Evolutionary conservation across 2,797 vertebrate genomes (phyloP).

Genomic region (Sebastes kiyomatsui): DNA sequence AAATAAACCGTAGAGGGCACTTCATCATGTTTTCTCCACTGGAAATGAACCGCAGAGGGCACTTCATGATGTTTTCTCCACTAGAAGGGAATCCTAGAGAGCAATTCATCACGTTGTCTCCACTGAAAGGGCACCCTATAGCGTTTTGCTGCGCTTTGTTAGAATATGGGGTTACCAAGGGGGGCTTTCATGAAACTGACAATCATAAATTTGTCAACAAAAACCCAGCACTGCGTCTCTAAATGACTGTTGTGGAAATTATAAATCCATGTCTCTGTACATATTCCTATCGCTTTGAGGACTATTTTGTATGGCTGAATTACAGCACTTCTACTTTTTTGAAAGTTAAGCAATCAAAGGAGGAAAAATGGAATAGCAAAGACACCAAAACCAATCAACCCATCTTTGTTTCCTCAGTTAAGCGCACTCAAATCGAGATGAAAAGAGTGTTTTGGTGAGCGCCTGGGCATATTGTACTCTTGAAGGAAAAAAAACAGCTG

Average conservation of each 20-base stretch:
- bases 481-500: slow-evolving; percentile 1
- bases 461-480: slow-evolving; percentile 2
- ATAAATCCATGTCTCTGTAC: neutral
- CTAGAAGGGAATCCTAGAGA: too few species aligned
- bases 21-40: too few species aligned
- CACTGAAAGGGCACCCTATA: neutral
- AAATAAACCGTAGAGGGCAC: neutral
- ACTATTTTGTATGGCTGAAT: neutral
- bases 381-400: slow-evolving; percentile 28
- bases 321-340: neutral
- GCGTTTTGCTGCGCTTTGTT: neutral
- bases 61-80: too few species aligned
- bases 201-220: neutral
- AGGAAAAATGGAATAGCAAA: neutral
- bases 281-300: neutral
- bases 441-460: slow-evolving; percentile 11
- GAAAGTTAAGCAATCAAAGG: slow-evolving; percentile 4
- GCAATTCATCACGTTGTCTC: neutral
- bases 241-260: neutral
- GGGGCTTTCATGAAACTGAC: neutral
- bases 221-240: neutral
- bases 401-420: slow-evolving; percentile 1
- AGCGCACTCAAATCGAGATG: neutral
- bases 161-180: neutral
- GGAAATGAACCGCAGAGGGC: neutral